Evolutionary conservation across 2,113 vertebrate genomes (phyloP), one percentile per base, ranked within the genome.

Genomic region (Syrmaticus mikado): DNA sequence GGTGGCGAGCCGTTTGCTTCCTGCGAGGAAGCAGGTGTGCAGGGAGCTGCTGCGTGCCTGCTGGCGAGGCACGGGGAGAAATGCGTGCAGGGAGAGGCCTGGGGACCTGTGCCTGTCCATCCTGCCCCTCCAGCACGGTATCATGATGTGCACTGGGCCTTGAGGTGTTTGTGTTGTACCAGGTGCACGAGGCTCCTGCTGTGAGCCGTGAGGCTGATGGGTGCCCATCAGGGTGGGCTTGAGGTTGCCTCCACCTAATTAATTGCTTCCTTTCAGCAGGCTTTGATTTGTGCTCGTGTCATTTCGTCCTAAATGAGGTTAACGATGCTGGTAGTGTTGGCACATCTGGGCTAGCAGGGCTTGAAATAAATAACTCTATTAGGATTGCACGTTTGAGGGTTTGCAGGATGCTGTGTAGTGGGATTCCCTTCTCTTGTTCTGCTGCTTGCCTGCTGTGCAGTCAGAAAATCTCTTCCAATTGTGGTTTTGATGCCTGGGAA

Each of bases 281-380:
- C 89, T 90, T 87, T 81, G 76, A 77, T 82, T 89, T 88, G 68
- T 85, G 60, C n/a, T 86, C 74, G n/a, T 60, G 67, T 95, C 72
- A 34, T 85, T 91, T 94, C 68, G 52, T 50, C 48, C 53, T 73
- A 68, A 41, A 88, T 94, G 90, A 90, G 92, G 87, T 92, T 95
- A 94, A 94, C 85, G 85, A 86, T 92, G 82, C 90, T 89, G 79
- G 61, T 60, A 67, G 85, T 45, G 55, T 77, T 70, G 58, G 82
- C 82, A 73, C 87, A 86, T 93, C 85, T 96, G 86, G 89, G 67
- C 82, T 91, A 88, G 57, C 68, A 88, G 58, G 92, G 67, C 64
- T 92, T 79, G 93, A 91, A 92, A 64, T 82, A 93, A 92, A 83
- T 96, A 93, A 81, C 85, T 96, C 79, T 93, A 58, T 96, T 81